A percentile compares a stretch with the other conserved stretches of the same genome.
Conservation (phyloP, 2,797 vertebrate species). For the Menidia menidia region DNA sequence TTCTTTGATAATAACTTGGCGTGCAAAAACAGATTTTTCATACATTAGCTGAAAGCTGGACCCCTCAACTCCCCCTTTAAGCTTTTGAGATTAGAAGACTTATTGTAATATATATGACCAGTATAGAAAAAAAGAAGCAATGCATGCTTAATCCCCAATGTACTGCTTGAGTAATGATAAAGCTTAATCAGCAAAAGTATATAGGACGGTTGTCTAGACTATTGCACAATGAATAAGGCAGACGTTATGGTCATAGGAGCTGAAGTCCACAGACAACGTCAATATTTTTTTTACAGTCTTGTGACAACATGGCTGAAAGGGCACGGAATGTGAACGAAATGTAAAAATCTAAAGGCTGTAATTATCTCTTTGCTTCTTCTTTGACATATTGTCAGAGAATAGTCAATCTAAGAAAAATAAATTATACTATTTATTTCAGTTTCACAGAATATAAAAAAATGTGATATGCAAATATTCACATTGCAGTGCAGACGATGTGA, state of each 20-base stretch:
- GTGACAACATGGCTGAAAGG: background rate
- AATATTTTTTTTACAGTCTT: conserved; percentile 17
- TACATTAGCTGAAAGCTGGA: background rate
- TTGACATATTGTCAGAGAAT: background rate
- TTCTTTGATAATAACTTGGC: background rate
- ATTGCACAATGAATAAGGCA: conserved; percentile 56
- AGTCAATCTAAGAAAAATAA: background rate
- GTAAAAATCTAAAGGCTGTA: background rate
- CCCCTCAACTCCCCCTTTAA: conserved; percentile 6
- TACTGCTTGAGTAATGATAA: conserved; percentile 16
- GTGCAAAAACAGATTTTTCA: conserved; percentile 3
- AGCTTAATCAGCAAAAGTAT: conserved; percentile 1
- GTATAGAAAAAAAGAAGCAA: background rate
- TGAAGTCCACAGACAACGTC: conserved; percentile 17
- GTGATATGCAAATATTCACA: too few species aligned
- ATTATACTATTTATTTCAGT: too few species aligned
- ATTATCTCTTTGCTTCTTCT: background rate
- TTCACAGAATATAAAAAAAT: too few species aligned
- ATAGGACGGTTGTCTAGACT: conserved; percentile 31
- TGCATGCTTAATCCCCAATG: conserved; percentile 1
- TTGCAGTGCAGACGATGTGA: background rate
- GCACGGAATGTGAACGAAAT: too few species aligned
- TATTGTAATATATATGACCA: background rate
- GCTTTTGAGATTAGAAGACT: background rate
- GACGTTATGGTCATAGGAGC: conserved; percentile 31